phyloP scores from a whole-genome alignment of 2,113 vertebrate genomes.

The Donacobius atricapilla region DNA sequence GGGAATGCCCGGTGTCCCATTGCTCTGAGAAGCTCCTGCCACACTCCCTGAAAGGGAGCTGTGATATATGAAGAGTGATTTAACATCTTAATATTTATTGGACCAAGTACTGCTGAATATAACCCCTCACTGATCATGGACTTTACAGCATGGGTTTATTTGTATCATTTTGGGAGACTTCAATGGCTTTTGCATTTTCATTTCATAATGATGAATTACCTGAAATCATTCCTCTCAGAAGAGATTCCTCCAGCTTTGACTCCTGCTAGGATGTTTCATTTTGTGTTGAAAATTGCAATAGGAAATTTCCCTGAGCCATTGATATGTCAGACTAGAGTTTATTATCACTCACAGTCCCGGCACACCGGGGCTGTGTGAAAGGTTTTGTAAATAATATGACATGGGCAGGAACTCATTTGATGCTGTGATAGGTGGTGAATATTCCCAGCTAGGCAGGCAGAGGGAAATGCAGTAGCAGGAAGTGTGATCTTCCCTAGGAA shows the following conservation, averaged over 20 bases:
- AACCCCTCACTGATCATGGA: neutral
- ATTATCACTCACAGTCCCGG: conserved; percentile 28
- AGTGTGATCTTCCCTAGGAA: neutral
- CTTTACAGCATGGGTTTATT: conserved; percentile 6
- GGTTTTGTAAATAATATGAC: conserved; percentile 53
- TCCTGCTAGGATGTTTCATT: conserved; percentile 52
- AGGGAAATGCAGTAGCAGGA: neutral
- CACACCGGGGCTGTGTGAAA: neutral
- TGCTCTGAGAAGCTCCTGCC: neutral
- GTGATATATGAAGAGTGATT: conserved; percentile 2
- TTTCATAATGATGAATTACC: conserved; percentile 52
- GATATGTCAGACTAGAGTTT: conserved; percentile 49
- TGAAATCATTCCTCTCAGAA: conserved; percentile 21
- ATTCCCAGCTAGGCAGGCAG: neutral
- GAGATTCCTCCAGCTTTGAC: conserved; percentile 10
- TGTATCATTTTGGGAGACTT: neutral
- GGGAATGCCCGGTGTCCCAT: neutral
- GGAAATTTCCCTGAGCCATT: conserved; percentile 49
- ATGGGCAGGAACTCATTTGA: neutral
- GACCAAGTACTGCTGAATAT: neutral
- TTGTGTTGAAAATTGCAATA: conserved; percentile 53
- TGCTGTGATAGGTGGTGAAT: conserved; percentile 12
- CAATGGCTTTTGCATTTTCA: conserved; percentile 36
- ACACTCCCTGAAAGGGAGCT: neutral
- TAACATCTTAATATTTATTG: neutral